Conservation (phyloP, 2,113 vertebrate genomes). For the Pyxicephalus adspersus region DNA sequence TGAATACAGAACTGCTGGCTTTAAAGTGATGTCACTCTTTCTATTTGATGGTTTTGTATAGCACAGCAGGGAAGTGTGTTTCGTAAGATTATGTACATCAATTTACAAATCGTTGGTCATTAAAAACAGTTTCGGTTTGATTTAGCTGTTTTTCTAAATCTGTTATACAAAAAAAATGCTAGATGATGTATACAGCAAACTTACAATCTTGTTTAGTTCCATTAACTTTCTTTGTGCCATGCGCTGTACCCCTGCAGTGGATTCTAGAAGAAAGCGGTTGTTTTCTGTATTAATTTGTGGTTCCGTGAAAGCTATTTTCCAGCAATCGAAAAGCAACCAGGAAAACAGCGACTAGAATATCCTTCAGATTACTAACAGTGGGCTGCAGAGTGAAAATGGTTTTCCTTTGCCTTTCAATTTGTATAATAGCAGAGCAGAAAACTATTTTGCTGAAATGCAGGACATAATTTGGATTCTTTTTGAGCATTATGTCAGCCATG, state of each 20-base stretch:
- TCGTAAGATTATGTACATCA: no score
- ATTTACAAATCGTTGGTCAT: no score
- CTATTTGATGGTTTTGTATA: no score
- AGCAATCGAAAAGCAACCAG: conserved; percentile 53
- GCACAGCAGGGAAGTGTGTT: no score
- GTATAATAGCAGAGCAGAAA: conserved; percentile 55
- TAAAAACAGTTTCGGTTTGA: no score
- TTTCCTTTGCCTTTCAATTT: conserved; percentile 43
- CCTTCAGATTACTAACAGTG: conserved; percentile 58
- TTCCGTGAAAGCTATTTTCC: conserved; percentile 55
- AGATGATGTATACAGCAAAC: not conserved
- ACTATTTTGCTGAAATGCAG: conserved; percentile 52
- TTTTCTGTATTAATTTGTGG: conserved; percentile 46
- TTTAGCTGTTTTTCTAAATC: not conserved
- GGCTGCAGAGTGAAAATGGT: conserved; percentile 50
- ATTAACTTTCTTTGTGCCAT: conserved; percentile 34
- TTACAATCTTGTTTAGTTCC: not conserved
- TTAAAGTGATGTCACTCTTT: no score
- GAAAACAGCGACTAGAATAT: conserved; percentile 45
- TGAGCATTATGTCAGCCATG: conserved; percentile 1
- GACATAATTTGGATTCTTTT: conserved; percentile 50
- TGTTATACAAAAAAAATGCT: not conserved
- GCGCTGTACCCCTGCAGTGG: conserved; percentile 6
- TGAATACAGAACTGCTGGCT: no score
- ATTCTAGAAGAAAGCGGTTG: conserved; percentile 6